Conservation (phyloP, 2,888 invertebrate species). For the Blera fallax region DNA sequence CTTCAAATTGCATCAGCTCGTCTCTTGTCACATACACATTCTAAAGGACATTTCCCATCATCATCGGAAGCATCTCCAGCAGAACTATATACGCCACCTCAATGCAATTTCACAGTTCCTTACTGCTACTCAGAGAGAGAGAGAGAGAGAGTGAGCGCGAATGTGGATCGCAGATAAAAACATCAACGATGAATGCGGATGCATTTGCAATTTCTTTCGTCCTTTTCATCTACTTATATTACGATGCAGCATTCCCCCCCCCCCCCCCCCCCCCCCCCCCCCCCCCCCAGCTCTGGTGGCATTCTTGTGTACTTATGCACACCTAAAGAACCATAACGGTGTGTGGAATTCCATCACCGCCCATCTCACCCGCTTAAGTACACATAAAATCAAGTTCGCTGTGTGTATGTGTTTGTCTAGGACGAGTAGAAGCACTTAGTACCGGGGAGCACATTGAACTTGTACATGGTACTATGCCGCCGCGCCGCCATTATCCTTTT, state of each 20-base stretch:
- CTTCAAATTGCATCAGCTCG: slow-evolving; percentile 59
- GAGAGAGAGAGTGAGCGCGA: neutral
- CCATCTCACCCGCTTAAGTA: slow-evolving; percentile 35
- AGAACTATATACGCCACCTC: slow-evolving; percentile 23
- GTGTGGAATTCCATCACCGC: slow-evolving; percentile 38
- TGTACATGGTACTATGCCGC: slow-evolving; percentile 41
- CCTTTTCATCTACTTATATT: slow-evolving; percentile 42
- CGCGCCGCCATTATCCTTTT: slow-evolving; percentile 52
- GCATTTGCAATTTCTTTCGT: slow-evolving; percentile 68
- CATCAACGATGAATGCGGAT: slow-evolving; percentile 67
- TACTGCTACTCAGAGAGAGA: slow-evolving; percentile 15
- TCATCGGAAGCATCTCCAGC: slow-evolving; percentile 12
- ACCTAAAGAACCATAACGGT: slow-evolving; percentile 59
- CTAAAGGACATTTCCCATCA: slow-evolving; percentile 43
- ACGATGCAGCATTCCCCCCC: neutral
- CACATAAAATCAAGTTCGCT: slow-evolving; percentile 36
- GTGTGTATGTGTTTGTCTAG: neutral
- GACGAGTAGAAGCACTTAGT: slow-evolving; percentile 50
- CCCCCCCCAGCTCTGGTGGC: neutral
- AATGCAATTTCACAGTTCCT: slow-evolving; percentile 69
- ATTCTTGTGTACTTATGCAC: slow-evolving; percentile 45
- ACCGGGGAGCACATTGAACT: slow-evolving; percentile 64
- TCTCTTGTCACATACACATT: slow-evolving; percentile 14
- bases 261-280: no score
- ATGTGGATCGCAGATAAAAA: slow-evolving; percentile 68